Percentiles rank a stretch among this genome's conserved stretches.
Evolutionary conservation across 2,797 vertebrate genomes (phyloP).

Genomic region (Chloroceryle amazona): DNA sequence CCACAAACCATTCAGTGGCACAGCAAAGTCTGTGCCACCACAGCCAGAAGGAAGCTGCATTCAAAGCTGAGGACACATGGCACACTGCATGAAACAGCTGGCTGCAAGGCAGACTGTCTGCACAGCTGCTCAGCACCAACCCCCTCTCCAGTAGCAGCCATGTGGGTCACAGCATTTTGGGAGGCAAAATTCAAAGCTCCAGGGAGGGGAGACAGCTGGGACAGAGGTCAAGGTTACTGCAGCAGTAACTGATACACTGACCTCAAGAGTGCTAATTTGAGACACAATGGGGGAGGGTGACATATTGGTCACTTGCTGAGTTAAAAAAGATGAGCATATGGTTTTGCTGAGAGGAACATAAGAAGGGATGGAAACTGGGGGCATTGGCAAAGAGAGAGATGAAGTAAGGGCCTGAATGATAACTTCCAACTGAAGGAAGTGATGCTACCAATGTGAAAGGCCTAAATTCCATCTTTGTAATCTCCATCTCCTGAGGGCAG

Average conservation of each 20-base stretch:
- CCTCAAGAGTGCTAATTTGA: conserved; percentile 65
- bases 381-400: background rate
- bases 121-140: background rate
- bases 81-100: background rate
- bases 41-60: background rate
- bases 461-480: background rate
- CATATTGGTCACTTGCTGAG: conserved; percentile 42
- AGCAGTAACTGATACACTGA: conserved; percentile 59
- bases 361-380: background rate
- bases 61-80: background rate
- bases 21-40: background rate
- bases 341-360: background rate
- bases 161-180: fast-evolving
- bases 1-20: background rate
- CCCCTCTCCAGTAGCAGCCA: background rate
- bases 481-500: background rate
- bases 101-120: background rate
- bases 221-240: conserved; percentile 63
- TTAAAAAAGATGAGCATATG: conserved; percentile 27
- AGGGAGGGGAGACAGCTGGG: conserved; percentile 33
- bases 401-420: background rate
- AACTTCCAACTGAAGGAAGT: background rate
- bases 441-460: background rate
- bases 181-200: conserved; percentile 30
- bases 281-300: conserved; percentile 42